Base-by-base conservation (phyloP, 1,140 invertebrate genomes). In the Phortica variegata region DNA sequence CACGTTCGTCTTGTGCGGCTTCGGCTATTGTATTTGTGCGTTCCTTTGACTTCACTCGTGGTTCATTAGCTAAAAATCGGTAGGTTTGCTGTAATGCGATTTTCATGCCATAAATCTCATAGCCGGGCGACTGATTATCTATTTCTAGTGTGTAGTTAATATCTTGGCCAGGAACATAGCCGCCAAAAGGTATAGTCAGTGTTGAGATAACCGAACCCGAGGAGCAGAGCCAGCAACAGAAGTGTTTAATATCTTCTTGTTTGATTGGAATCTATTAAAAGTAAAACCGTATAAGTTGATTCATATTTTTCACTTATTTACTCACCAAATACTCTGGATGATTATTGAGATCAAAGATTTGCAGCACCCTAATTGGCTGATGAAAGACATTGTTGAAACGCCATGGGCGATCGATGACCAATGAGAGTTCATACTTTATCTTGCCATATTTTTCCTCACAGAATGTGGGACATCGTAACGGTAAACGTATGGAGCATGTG, bases 381-480 rank as follows among this genome's bases (percentile, higher is more conserved):
- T 87, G 87, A 31, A 81, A 80, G 48, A 85, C 83, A 52, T 87
- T 83, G 72, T 90, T 87, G 57, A 87, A 86, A 21, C 83, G 83
- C 85, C 86, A 89, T 15, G 85, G 84, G 20, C 87, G 81, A 73
- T 89, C 85, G 48, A 91, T 60, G 3, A 60, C 41, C 3, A 75
- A 84, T 61, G 85, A 86, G 2, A 87, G 70, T 50, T 81, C 85
- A 59, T 89, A 89, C 12, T 82, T 68, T 46, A 89, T 78, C 58
- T 82, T 80, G 0, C 87, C 87, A 61, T 83, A 82, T 45, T 85
- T 81, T 1, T 84, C 83, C 58, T 87, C 85, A 78, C 87, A 88
- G 19, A 86, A 88, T 15, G 86, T 83, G 6, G 84, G 85, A 26
- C 85, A 76, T 41, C 78, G 78, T 33, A 71, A 61, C 2, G 84